A percentile compares a stretch with the other conserved stretches of the same genome.
phyloP scores from a whole-genome alignment of 2,113 vertebrate genomes.

The Corydoras sp. region DNA sequence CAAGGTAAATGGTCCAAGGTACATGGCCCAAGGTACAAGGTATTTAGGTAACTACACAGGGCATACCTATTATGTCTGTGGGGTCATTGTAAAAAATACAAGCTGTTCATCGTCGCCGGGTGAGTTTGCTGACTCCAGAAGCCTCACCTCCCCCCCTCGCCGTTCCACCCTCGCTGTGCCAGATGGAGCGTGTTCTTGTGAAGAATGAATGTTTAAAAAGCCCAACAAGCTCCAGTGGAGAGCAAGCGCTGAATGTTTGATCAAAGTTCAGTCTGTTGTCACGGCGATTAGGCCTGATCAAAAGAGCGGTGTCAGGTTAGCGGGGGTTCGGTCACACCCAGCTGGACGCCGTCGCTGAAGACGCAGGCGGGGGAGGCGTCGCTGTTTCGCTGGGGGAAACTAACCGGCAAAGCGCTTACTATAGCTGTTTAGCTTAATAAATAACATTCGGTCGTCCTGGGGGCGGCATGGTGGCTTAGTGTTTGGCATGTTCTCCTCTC shows the following conservation, averaged over 20 bases:
- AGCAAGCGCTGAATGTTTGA: conserved; percentile 31
- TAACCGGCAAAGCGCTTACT: background rate
- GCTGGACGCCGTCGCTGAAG: background rate
- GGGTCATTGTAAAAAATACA: background rate
- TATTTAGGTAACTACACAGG: background rate
- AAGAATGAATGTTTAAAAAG: conserved; percentile 41
- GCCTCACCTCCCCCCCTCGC: conserved; percentile 2
- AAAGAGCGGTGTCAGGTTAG: conserved; percentile 8
- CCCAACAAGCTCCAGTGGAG: conserved; percentile 23
- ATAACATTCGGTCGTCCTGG: background rate
- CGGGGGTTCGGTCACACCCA: conserved; percentile 4
- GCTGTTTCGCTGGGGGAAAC: background rate
- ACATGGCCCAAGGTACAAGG: too few relatives aligned
- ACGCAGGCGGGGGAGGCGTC: conserved; percentile 3
- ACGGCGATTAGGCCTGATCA: conserved; percentile 36
- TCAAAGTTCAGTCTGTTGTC: conserved; percentile 43
- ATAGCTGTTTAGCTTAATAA: conserved; percentile 3
- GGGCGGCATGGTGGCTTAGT: conserved; percentile 35
- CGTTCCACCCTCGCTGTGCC: conserved; percentile 33
- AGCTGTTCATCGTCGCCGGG: background rate
- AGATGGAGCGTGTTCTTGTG: conserved; percentile 37
- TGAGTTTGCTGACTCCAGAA: conserved; percentile 3
- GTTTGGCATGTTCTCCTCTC: conserved; percentile 20
- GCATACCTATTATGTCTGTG: background rate
- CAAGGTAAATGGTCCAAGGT: too few relatives aligned